Base-by-base conservation (phyloP, 2,797 vertebrate genomes). In the Netta rufina region DNA sequence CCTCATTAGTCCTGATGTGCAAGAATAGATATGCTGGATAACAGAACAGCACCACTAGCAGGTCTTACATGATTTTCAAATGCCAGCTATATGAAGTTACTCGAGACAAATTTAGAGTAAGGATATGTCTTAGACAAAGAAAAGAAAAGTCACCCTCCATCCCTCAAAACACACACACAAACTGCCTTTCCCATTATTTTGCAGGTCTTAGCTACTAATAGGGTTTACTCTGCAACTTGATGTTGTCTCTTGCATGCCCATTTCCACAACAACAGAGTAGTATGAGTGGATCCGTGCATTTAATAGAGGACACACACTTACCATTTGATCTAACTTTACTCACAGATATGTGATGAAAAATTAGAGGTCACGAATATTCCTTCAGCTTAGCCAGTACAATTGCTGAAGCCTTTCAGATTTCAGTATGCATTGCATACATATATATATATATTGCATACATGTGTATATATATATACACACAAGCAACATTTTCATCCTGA, bases 301-400 rank as follows among this genome's bases (percentile, higher is more conserved):
- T 36, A 75, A 89, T 6, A 21, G 58, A 84, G 16, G 9, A 25
- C 25, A 75, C 10, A 61, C 21, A 32, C 12, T 2, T 58, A 70
- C 54, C 16, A 66, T 43, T 32, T 61, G 24, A 85, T 36, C 27
- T 30, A 8, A 1, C 27, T 73, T 88, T 33, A 88, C 4, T 61
- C 13, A 33, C 0, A 1, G 32, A 3, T 20, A 58, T 4, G 4
- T 16, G 20, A 3, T 16, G 20, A 3, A 13, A 79, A 69, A 47
- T 9, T 28, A 33, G 17, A 74, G 86, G 28, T 19, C 32, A 27
- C 2, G 7, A 71, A 12, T 57, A 61, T 25, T 79, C n/a, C 36
- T 75, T 45, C 11, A 69, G 24, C 41, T 28, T 11, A 72, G 30
- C 11, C 66, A 56, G 18, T 38, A 8, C 13, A 45, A 41, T 7